Base-by-base conservation (phyloP, 2,888 invertebrate species). In the Troides helena region DNA sequence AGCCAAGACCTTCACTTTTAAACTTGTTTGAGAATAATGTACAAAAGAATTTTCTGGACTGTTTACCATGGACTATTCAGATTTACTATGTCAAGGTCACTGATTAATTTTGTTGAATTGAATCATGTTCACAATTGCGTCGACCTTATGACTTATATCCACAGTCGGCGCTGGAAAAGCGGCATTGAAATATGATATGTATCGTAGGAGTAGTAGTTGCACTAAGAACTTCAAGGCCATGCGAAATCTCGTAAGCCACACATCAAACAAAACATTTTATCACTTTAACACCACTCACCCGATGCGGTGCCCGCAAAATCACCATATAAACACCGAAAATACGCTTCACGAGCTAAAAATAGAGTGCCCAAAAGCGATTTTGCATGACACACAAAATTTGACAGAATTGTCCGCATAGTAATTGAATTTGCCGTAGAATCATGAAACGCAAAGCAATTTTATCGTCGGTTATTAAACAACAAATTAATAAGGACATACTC, bases 321-420 rank as follows among this genome's bases (percentile, higher is more conserved):
- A 86, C 87, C 84, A 88, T 90, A 88, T 90, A 84, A 83, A 86
- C 77, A 81, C 89, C 87, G 81, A 87, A 90, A 91, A 90, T 90
- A 90, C 82, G 82, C 78, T 80, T 74, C 80, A 82, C 78, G 83
- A 77, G 83, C 80, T 91, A 92, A 90, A 90, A 92, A 86, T 92
- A 92, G 92, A 78, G 79, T 78, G 74, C 74, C 75, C 80, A 78
- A 81, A 83, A 80, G 79, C 78, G 80, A 76, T 78, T 81, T 80
- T 75, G 82, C 83, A 86, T 89, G 87, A 88, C 89, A 88, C 84
- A 80, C 76, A 68, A 68, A 68, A 65, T 71, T 68, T 68, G 68
- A 71, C 62, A 65, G 65, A 71, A 65, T 58, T 59, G 46, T 62
- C 46, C 77, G 81, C 78, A 81, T 82, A 83, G 81, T 80, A 84